These are phyloP conservation scores for Camelus bactrianus DNA, from an alignment of 2,113 vertebrate species.

Conservation along the genomic window DNA sequence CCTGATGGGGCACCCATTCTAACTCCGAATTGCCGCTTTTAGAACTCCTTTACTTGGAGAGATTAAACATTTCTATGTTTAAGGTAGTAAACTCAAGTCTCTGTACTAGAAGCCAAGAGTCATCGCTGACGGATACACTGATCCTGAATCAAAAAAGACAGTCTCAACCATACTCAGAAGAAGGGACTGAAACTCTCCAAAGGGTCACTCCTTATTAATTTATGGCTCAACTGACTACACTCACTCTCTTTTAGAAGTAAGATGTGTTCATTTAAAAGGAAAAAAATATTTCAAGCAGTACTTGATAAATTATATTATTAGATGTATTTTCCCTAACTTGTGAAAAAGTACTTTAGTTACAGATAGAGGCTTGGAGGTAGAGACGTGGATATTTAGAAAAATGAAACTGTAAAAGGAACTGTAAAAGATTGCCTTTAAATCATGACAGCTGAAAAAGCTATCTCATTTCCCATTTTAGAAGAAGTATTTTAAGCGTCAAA, in stretches of 20 bases:
- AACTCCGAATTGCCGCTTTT: not conserved
- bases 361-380: conserved; percentile 1
- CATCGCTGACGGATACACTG: not conserved
- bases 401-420: conserved; percentile 59
- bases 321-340: not conserved
- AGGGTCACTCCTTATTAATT: not conserved
- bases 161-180: not conserved
- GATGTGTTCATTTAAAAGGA: not conserved
- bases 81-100: not conserved
- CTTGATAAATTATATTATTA: not conserved
- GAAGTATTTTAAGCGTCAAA: conserved; percentile 62
- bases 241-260: not conserved
- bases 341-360: conserved; percentile 33
- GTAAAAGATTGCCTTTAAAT: conserved; percentile 68
- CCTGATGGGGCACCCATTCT: not conserved
- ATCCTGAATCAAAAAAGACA: not conserved
- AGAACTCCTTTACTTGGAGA: not conserved
- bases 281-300: not conserved
- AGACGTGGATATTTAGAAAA: not conserved
- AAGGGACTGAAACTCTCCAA: not conserved
- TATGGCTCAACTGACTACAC: not conserved
- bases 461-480: conserved; percentile 63
- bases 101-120: not conserved
- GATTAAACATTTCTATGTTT: not conserved
- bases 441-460: conserved; percentile 65